These are phyloP conservation scores for Acleris literana DNA, from an alignment of 2,888 invertebrate species.

Conservation along the genomic window DNA sequence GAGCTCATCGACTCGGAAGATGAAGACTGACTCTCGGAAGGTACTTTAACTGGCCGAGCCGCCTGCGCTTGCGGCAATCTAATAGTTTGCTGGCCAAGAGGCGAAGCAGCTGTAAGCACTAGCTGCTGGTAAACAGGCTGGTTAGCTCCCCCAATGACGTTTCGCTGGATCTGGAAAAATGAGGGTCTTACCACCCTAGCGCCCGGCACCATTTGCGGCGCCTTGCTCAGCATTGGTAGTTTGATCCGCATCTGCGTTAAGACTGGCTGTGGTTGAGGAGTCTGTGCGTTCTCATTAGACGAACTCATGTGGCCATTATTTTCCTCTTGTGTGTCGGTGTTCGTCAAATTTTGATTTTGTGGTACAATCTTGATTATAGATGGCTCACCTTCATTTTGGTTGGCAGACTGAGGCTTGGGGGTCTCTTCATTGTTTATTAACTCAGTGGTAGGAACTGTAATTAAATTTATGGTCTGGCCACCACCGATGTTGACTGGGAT, in stretches of 20 bases:
- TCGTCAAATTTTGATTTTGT: constrained; percentile 59
- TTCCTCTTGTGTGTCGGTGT: constrained; percentile 61
- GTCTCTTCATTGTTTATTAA: constrained; percentile 63
- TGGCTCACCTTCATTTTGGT: constrained; percentile 66
- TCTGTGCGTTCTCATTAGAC: constrained; percentile 59
- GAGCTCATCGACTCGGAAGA: constrained; percentile 86
- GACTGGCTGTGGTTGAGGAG: constrained; percentile 68
- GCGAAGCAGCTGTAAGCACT: constrained; percentile 77
- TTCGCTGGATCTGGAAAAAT: constrained; percentile 85
- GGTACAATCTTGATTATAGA: constrained; percentile 78
- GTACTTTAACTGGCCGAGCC: constrained; percentile 57
- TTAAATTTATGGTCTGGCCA: constrained; percentile 84
- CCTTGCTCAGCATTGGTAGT: constrained; percentile 78
- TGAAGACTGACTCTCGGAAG: constrained; percentile 64
- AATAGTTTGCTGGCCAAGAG: constrained; percentile 72
- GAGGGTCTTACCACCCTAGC: constrained; percentile 82
- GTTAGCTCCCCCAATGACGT: constrained; percentile 82
- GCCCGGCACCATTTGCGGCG: constrained; percentile 82
- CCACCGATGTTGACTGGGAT: constrained; percentile 85
- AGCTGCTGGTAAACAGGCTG: constrained; percentile 81
- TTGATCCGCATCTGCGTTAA: constrained; percentile 81
- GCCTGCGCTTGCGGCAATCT: constrained; percentile 67
- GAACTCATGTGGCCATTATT: constrained; percentile 54
- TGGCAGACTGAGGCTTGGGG: constrained; percentile 65
- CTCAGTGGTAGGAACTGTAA: constrained; percentile 79